Percentiles rank a stretch among this genome's conserved stretches.
Evolutionary conservation across 1,140 invertebrate genomes (phyloP).

Genomic region (Himalopsyche phryganea): DNA sequence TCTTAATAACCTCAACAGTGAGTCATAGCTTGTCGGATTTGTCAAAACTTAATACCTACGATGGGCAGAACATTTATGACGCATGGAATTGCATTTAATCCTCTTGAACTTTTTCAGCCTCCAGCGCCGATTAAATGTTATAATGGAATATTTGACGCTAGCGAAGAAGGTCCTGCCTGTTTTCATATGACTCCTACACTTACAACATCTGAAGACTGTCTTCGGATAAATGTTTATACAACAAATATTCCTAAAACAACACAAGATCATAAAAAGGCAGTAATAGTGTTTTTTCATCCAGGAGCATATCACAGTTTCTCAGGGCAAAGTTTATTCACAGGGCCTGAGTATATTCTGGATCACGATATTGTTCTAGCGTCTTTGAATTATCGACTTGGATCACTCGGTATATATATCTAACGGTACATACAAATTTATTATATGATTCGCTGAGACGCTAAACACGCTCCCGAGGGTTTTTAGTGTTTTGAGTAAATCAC

Average conservation of each 20-base stretch:
- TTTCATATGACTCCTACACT: constrained; percentile 37
- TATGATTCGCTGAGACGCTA: too few relatives aligned
- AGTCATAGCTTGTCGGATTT: too few relatives aligned
- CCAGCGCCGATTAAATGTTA: constrained; percentile 55
- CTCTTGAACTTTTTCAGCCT: constrained; percentile 40
- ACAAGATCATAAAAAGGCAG: constrained; percentile 40
- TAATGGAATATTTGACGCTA: constrained; percentile 53
- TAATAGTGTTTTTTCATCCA: constrained; percentile 57
- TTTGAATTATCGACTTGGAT: constrained; percentile 67
- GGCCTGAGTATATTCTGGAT: constrained; percentile 62
- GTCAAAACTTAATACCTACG: too few relatives aligned
- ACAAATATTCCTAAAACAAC: constrained; percentile 41
- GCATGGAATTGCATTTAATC: too few relatives aligned
- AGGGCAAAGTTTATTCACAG: constrained; percentile 53
- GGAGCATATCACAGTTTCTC: constrained; percentile 51
- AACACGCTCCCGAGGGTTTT: too few relatives aligned
- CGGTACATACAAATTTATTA: too few relatives aligned
- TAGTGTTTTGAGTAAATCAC: too few relatives aligned
- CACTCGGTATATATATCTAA: constrained; percentile 53
- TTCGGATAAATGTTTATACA: constrained; percentile 65
- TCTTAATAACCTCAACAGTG: too few relatives aligned
- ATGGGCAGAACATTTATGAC: too few relatives aligned
- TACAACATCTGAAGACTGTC: constrained; percentile 62
- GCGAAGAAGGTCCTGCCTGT: constrained; percentile 55
- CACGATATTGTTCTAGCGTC: constrained; percentile 64